These are phyloP conservation scores for Callitettix versicolor DNA, from an alignment of 1,140 invertebrate species.

Conservation along the genomic window DNA sequence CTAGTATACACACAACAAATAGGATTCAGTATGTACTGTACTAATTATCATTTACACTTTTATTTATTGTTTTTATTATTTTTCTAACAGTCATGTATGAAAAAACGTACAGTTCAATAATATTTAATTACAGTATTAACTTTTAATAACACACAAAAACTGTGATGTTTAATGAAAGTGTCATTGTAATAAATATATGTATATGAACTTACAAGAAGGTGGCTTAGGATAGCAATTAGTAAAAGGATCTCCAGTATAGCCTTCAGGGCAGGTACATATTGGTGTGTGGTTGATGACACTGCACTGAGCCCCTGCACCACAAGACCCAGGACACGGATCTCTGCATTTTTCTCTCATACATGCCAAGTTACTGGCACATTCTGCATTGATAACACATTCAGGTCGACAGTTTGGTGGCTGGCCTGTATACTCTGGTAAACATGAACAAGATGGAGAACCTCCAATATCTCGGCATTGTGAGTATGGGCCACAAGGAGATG, in stretches of 20 bases:
- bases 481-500: conserved; percentile 42
- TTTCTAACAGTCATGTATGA: conserved; percentile 32
- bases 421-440: conserved; percentile 47
- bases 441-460: conserved; percentile 45
- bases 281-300: no score
- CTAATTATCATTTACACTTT: conserved; percentile 6
- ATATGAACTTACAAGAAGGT: conserved; percentile 35
- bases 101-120: conserved; percentile 38
- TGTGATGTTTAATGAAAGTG: no score
- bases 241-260: no score
- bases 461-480: conserved; percentile 41
- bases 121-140: no score
- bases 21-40: conserved; percentile 29
- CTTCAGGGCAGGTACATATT: no score
- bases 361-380: no score
- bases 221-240: conserved; percentile 36
- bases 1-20: no score
- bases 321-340: conserved; percentile 62
- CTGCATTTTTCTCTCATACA: no score
- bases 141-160: no score
- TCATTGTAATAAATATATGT: conserved; percentile 30
- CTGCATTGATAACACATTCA: conserved; percentile 53
- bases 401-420: conserved; percentile 57
- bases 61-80: conserved; percentile 19
- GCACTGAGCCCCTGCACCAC: conserved; percentile 45